Base-by-base conservation (phyloP, 2,797 vertebrate genomes). In the Xyrichtys novacula region DNA sequence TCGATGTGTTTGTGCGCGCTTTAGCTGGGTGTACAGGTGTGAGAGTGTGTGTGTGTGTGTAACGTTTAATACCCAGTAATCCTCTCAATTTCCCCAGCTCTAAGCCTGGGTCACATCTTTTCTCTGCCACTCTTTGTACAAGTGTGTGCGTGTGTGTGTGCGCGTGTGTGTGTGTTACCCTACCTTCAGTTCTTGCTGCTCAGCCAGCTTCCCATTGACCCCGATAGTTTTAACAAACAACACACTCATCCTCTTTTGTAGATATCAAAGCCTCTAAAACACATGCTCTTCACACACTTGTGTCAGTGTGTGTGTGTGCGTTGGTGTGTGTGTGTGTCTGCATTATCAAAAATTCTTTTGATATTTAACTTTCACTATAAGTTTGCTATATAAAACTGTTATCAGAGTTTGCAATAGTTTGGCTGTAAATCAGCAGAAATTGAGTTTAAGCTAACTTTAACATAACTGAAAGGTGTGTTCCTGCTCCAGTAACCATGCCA, bases 41-140 rank as follows among this genome's bases (percentile, higher is more conserved):
- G 42, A 57, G 34, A 65, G 29, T 58, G 34, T 29, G 52, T 44
- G 44, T 15, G 53, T 39, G 65, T 65, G 54, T 69, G 73, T 36
- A 73, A 44, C 44, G 56, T 78, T 74, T 85, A 80, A 87, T 75
- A 62, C 85, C 55, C 34, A 1, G 25, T 85, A 85, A 87, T 80
- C 81, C 74, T 65, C 68, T 75, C 54, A 61, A 60, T 74, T 86
- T 78, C 49, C 62, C 74, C 29, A 22, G 64, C 74, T 76, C 40
- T 29, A 62, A 57, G 63, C 62, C 69, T 39, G 64, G 70, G 67
- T 65, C 54, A 34, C 71, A 65, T 76, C 3, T 49, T 54, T 63
- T 57, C 40, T 55, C 10, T 64, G 38, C 5, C 7, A 7, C 5
- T 44, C 2, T 47, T 11, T 61, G 42, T 65, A 20, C 6, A 14